Percentiles rank a stretch among this genome's conserved stretches.
Evolutionary conservation across 30 jellyfish, hydroid and myxozoan species (phyloP).

Genomic region (Hydra vulgaris): DNA sequence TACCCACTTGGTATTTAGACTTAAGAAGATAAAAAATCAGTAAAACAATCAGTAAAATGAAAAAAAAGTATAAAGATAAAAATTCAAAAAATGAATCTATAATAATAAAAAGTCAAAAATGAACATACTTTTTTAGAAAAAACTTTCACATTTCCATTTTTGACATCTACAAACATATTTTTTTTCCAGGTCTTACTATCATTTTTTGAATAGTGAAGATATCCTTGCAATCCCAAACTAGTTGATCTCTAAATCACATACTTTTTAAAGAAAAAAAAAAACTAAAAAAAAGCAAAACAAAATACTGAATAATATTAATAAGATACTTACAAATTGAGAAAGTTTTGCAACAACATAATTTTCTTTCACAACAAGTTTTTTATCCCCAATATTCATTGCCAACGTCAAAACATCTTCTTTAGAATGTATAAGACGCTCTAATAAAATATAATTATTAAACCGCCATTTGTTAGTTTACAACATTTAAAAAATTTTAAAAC

Average conservation of each 20-base stretch:
- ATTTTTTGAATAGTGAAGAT: slow-evolving; percentile 38
- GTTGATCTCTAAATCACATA: slow-evolving; percentile 48
- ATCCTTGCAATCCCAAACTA: slow-evolving; percentile 47
- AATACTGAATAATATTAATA: neutral
- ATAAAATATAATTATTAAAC: neutral
- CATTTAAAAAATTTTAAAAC: too few relatives aligned
- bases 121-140: slow-evolving; percentile 6
- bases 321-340: slow-evolving; percentile 67
- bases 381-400: slow-evolving; percentile 49
- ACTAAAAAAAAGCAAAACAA: neutral
- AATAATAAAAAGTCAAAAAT: neutral
- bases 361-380: slow-evolving; percentile 29
- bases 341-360: slow-evolving; percentile 73
- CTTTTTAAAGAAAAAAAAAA: too few relatives aligned
- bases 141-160: slow-evolving; percentile 48
- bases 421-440: slow-evolving; percentile 72
- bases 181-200: slow-evolving; percentile 57
- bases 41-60: too few relatives aligned
- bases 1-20: too few relatives aligned
- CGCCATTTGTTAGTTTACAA: too few relatives aligned
- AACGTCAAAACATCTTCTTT: slow-evolving; percentile 55
- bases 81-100: too few relatives aligned
- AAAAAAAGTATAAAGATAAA: too few relatives aligned
- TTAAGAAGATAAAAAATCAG: too few relatives aligned
- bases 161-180: slow-evolving; percentile 34